Percentiles rank a stretch among this genome's conserved stretches.
Evolutionary conservation across 2,888 invertebrate species (phyloP).

Genomic region (Meta bourneti): DNA sequence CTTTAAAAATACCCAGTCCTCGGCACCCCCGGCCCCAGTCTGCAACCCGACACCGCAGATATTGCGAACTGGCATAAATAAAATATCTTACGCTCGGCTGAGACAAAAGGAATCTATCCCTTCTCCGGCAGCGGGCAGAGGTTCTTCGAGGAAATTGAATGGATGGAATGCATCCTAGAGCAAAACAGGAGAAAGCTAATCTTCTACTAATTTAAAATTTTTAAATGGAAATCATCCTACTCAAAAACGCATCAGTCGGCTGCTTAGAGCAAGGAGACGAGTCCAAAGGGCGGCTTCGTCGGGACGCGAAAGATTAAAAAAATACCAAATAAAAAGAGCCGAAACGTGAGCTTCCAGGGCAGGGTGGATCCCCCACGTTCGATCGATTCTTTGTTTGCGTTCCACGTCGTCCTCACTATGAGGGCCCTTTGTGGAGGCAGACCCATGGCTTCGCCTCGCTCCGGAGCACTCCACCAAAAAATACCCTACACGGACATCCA

Average conservation of each 20-base stretch:
- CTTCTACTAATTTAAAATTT: not conserved
- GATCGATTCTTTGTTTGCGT: conserved; percentile 63
- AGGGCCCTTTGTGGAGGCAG: conserved; percentile 42
- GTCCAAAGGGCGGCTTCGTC: conserved; percentile 1
- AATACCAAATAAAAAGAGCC: conserved; percentile 17
- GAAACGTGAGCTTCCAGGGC: conserved; percentile 47
- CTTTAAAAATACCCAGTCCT: too few species aligned
- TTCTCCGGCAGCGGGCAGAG: not conserved
- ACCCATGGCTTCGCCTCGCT: conserved; percentile 4
- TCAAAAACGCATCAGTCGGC: not conserved
- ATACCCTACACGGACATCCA: conserved; percentile 1
- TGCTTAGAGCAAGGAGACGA: not conserved
- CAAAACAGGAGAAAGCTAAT: not conserved
- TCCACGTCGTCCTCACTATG: conserved; percentile 15
- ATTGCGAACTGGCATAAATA: too few species aligned
- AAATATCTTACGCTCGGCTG: too few species aligned
- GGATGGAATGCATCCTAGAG: not conserved
- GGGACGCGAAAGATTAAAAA: conserved; percentile 19
- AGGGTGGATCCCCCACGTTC: conserved; percentile 44
- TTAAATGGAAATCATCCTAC: conserved; percentile 7
- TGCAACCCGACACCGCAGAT: not conserved
- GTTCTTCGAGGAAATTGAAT: not conserved
- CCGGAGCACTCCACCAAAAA: conserved; percentile 5
- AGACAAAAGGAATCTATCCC: too few species aligned
- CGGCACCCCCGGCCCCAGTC: too few species aligned